These are phyloP conservation scores for Machimus rusticus DNA, from an alignment of 2,888 invertebrate species.

Conservation along the genomic window DNA sequence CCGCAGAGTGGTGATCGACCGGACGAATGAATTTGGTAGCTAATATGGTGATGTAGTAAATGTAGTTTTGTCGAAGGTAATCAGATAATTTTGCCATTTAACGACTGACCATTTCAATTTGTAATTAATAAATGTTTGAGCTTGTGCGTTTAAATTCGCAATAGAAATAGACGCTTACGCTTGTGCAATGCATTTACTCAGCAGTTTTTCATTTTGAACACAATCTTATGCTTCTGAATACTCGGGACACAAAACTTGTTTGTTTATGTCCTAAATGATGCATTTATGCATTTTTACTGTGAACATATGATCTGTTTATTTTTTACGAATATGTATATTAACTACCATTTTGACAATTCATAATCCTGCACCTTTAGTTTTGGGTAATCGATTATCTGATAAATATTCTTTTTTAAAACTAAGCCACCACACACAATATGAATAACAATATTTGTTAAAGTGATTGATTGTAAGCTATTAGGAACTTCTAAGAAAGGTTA, in stretches of 20 bases:
- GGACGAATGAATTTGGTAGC: background rate
- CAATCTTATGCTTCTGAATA: background rate
- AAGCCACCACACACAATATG: background rate
- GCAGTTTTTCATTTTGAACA: background rate
- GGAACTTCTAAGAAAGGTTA: background rate
- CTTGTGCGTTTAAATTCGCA: background rate
- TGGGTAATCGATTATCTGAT: background rate
- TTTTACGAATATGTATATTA: background rate
- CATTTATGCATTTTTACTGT: background rate
- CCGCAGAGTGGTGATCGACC: background rate
- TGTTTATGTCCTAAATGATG: background rate
- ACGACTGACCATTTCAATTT: background rate
- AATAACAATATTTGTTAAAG: background rate
- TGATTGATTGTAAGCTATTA: background rate
- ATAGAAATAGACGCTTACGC: background rate
- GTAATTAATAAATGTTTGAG: background rate
- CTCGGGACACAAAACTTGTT: background rate
- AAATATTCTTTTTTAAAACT: too few relatives aligned
- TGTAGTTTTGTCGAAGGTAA: background rate
- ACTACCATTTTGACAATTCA: background rate
- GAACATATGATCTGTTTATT: background rate
- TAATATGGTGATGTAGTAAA: background rate
- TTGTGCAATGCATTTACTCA: background rate
- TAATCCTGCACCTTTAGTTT: background rate
- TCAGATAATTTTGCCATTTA: background rate